Conservation (phyloP, 2,113 vertebrate genomes). For the Myrmecophaga tridactyla region DNA sequence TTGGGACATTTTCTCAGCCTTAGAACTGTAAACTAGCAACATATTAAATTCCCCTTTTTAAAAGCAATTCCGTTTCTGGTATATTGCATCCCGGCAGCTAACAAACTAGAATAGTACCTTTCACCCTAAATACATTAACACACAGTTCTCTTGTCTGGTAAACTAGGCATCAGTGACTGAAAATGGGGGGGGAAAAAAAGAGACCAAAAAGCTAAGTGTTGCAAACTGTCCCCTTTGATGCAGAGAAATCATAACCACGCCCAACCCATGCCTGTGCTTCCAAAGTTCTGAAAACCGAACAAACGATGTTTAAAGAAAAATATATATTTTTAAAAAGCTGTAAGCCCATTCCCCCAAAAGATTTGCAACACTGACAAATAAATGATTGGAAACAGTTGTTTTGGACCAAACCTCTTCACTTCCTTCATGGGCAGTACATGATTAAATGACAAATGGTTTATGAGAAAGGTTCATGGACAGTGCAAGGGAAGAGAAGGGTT, state of each 20-base stretch:
- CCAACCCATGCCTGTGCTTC: neutral
- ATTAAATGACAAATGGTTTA: conserved; percentile 1
- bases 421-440: neutral
- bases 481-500: neutral
- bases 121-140: neutral
- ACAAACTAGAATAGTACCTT: too few species aligned
- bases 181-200: neutral
- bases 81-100: too few species aligned
- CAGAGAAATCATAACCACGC: conserved; percentile 37
- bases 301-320: conserved; percentile 36
- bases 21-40: too few species aligned
- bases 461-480: neutral
- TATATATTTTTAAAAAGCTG: neutral
- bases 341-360: conserved; percentile 18
- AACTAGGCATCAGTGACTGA: neutral
- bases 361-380: conserved; percentile 29
- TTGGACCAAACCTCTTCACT: conserved; percentile 18
- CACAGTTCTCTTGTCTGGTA: conserved; percentile 22
- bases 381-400: conserved; percentile 17
- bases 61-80: too few species aligned
- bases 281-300: conserved; percentile 45
- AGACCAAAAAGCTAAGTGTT: neutral
- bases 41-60: too few species aligned
- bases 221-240: conserved; percentile 58
- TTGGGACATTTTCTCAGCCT: too few species aligned